phyloP scores from a whole-genome alignment of 2,888 invertebrate species.

The Gymnocheta viridis region DNA sequence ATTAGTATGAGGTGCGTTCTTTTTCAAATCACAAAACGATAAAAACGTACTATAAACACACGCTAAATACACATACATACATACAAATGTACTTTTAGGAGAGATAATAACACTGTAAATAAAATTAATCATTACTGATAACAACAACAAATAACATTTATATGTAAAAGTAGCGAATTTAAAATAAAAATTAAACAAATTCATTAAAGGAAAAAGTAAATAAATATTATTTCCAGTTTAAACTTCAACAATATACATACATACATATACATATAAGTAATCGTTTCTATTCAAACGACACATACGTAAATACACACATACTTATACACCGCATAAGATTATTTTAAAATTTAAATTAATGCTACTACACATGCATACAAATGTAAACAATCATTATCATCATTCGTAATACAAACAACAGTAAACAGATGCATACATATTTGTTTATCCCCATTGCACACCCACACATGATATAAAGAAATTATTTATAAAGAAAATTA shows the following conservation, averaged over 20 bases:
- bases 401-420: constrained; percentile 25
- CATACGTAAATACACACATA: constrained; percentile 24
- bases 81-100: constrained; percentile 26
- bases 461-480: constrained; percentile 50
- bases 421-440: too few species aligned
- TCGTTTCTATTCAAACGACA: constrained; percentile 66
- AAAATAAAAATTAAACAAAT: constrained; percentile 27
- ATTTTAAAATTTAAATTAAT: too few species aligned
- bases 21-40: not conserved
- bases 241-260: constrained; percentile 42
- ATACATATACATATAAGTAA: constrained; percentile 47
- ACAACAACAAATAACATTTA: constrained; percentile 48
- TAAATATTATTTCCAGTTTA: constrained; percentile 70
- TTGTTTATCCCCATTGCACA: constrained; percentile 70
- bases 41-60: not conserved
- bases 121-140: constrained; percentile 27
- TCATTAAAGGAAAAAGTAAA: constrained; percentile 35
- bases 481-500: constrained; percentile 44
- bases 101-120: constrained; percentile 42
- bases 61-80: not conserved
- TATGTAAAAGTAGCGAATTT: constrained; percentile 68
- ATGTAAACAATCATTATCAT: constrained; percentile 69
- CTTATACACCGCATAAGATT: not conserved
- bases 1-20: not conserved
- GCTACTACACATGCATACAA: too few species aligned